phyloP scores from a whole-genome alignment of 2,888 invertebrate genomes.

The Hedychridium roseum region DNA sequence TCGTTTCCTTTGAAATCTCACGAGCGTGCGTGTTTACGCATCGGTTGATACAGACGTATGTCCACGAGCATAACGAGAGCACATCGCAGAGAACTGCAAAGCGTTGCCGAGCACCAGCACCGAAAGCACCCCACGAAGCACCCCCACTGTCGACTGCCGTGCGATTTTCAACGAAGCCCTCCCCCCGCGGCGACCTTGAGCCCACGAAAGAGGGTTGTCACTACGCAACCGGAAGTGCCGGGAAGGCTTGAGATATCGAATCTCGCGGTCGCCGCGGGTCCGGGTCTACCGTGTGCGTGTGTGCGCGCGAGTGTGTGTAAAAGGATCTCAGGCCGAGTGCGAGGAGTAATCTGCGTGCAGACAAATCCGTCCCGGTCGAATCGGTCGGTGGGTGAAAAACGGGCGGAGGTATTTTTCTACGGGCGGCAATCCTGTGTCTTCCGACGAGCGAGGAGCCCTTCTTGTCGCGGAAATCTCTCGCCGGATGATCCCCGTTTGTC shows the following conservation, averaged over 20 bases:
- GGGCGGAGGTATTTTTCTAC: too few relatives aligned
- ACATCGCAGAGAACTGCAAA: constrained; percentile 35
- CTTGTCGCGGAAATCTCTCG: too few relatives aligned
- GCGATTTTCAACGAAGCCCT: constrained; percentile 30
- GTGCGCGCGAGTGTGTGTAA: constrained; percentile 42
- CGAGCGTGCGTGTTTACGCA: background rate
- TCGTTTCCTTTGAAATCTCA: background rate
- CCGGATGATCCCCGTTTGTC: too few relatives aligned
- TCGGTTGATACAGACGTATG: background rate
- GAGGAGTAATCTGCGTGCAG: too few relatives aligned
- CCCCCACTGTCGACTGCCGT: constrained; percentile 49
- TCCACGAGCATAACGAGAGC: constrained; percentile 33
- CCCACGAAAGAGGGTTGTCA: too few relatives aligned
- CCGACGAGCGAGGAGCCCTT: too few relatives aligned
- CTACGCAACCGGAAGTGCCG: too few relatives aligned
- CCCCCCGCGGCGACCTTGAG: constrained; percentile 28
- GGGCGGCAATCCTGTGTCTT: too few relatives aligned
- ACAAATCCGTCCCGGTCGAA: too few relatives aligned
- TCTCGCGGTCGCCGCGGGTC: constrained; percentile 24
- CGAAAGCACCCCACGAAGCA: constrained; percentile 53
- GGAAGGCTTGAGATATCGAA: background rate
- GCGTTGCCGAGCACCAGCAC: constrained; percentile 56
- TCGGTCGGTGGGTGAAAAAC: too few relatives aligned
- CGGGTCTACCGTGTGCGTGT: constrained; percentile 51
- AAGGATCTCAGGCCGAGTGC: constrained; percentile 25